A percentile compares a stretch with the other conserved stretches of the same genome.
phyloP scores from a whole-genome alignment of 2,888 invertebrate genomes.

The Metalampra italica region DNA sequence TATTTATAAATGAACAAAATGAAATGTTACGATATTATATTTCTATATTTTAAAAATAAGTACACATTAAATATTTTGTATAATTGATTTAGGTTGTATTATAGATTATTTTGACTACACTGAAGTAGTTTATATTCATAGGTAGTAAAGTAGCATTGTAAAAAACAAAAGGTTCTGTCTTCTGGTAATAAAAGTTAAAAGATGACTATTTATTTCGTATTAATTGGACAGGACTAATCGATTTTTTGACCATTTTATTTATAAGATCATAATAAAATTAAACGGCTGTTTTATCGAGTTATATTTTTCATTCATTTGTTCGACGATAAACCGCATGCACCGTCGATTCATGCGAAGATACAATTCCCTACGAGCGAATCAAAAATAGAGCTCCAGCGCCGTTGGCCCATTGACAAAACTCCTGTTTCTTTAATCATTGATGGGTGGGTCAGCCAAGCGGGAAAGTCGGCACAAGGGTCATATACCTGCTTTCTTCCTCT shows the following conservation, averaged over 20 bases:
- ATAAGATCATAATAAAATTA: slow-evolving; percentile 54
- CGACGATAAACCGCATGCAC: slow-evolving; percentile 1
- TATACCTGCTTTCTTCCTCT: too few species aligned
- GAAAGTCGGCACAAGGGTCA: too few species aligned
- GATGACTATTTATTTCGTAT: slow-evolving; percentile 66
- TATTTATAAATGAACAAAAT: slow-evolving; percentile 62
- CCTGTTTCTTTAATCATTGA: too few species aligned
- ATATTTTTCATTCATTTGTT: slow-evolving; percentile 40
- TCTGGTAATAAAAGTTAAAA: slow-evolving; percentile 52
- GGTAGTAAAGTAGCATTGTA: slow-evolving; percentile 56
- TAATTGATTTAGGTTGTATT: slow-evolving; percentile 76
- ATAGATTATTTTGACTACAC: slow-evolving; percentile 53
- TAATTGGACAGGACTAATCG: slow-evolving; percentile 50
- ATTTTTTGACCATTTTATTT: slow-evolving; percentile 52
- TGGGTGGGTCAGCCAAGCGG: too few species aligned
- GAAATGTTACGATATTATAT: slow-evolving; percentile 62
- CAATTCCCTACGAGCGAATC: too few species aligned
- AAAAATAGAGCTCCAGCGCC: too few species aligned
- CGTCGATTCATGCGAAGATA: too few species aligned
- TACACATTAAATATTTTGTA: slow-evolving; percentile 72
- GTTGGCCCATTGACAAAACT: too few species aligned
- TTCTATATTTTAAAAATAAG: slow-evolving; percentile 60
- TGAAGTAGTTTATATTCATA: slow-evolving; percentile 46
- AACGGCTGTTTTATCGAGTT: slow-evolving; percentile 60
- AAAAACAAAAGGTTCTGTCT: slow-evolving; percentile 55